Evolutionary conservation across 2,888 invertebrate genomes (phyloP), one percentile per base, ranked within the genome.

Genomic region (Ophion ventricosus): DNA sequence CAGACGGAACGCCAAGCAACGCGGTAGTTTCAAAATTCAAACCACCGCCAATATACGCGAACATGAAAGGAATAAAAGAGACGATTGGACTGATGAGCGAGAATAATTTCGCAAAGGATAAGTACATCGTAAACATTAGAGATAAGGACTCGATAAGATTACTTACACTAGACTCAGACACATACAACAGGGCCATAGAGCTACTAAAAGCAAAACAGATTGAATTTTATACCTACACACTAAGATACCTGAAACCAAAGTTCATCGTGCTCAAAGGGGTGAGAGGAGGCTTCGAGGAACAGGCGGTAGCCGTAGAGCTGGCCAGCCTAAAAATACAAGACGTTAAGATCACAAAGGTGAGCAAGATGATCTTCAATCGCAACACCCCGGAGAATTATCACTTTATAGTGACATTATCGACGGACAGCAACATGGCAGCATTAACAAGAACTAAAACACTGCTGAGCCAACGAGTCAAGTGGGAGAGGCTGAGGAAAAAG

Each of bases 341-440:
- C 20, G 64, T 70, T 0, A 74, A 54, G 20, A 35, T 83, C 14
- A 40, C 7, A 0, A 83, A 80, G 70, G 49, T 70, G 1, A 49
- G 14, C 1, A 79, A 79, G 25, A 7, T 75, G 59, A 56, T 56
- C 10, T 79, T 79, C 8, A 64, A 83, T 11, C 78, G 59, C 40
- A 56, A 23, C 7, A 83, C 63, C 0, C 67, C 69, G 1, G 43
- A 79, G 1, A 54, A 7, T 70, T 70, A 54, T 3, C 35, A 56
- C 17, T 56, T 56, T 56, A 56, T 56, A 1, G 4, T 56, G 56
- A 56, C 56, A 0, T 8, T 17, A 5, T 56, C 56, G 56, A 20
- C 1, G 1, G 56, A 56, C n/a, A 56, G 56, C 4, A 56, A 56
- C 20, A 1, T 56, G 20, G 17, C 56, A 1, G 1, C 3, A 1